Evolutionary conservation across 92 coral and sea anemone genomes (phyloP).

Genomic region (Heliopora coerulea): DNA sequence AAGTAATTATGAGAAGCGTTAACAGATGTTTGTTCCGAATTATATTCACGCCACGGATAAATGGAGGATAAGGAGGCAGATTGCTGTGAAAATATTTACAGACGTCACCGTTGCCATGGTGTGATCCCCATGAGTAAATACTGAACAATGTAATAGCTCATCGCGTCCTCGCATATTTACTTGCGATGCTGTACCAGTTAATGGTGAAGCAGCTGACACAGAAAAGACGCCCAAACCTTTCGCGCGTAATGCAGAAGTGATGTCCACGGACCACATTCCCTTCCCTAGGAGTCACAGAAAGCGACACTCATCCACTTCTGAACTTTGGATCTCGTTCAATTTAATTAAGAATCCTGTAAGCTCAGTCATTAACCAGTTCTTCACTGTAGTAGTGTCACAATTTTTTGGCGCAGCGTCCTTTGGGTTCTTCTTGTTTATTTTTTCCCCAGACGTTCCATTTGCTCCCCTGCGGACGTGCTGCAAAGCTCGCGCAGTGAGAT

Average conservation of each 20-base stretch:
- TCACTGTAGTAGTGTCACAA: constrained; percentile 5
- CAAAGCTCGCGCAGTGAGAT: constrained; percentile 9
- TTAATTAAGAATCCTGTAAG: constrained; percentile 5
- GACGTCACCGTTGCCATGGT: constrained; percentile 34
- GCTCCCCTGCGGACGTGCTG: constrained; percentile 27
- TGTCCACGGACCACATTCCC: not conserved
- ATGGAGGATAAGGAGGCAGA: constrained; percentile 42
- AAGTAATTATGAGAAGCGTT: constrained; percentile 16
- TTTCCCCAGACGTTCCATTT: constrained; percentile 10
- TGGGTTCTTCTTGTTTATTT: not conserved
- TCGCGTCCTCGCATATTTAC: too few species aligned
- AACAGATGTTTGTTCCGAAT: constrained; percentile 38
- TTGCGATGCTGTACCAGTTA: not conserved
- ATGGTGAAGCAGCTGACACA: not conserved
- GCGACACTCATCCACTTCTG: not conserved
- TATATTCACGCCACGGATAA: constrained; percentile 47
- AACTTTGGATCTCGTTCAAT: not conserved
- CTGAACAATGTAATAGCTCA: not conserved
- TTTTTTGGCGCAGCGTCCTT: constrained; percentile 29
- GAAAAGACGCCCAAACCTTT: not conserved
- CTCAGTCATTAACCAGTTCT: constrained; percentile 30
- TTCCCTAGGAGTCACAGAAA: not conserved
- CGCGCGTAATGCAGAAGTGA: not conserved
- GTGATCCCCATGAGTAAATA: constrained; percentile 17
- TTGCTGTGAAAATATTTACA: constrained; percentile 40